Conservation (phyloP, 2,888 invertebrate species). For the Autographa gamma region DNA sequence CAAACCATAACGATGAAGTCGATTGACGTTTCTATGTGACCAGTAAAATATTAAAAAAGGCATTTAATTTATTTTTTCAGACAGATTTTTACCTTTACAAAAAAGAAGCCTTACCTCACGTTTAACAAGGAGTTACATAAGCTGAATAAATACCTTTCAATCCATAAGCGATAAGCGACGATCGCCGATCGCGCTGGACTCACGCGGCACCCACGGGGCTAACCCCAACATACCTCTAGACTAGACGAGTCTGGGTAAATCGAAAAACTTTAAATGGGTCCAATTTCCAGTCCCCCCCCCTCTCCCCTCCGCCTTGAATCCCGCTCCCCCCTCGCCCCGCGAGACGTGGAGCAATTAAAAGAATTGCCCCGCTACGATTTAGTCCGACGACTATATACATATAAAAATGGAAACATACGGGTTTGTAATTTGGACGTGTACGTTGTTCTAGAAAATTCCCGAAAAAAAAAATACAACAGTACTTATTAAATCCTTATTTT, state of each 20-base stretch:
- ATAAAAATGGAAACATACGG: constrained; percentile 56
- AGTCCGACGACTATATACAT: constrained; percentile 57
- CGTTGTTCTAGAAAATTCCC: background rate
- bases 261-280: constrained; percentile 86
- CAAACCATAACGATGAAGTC: too few relatives aligned
- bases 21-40: too few relatives aligned
- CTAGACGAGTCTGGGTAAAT: constrained; percentile 77
- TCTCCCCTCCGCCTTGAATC: constrained; percentile 21
- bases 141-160: constrained; percentile 25
- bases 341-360: constrained; percentile 85
- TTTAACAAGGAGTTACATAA: too few relatives aligned
- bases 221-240: constrained; percentile 63
- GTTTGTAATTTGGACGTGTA: background rate
- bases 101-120: too few relatives aligned
- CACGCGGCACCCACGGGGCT: constrained; percentile 50
- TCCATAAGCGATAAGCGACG: constrained; percentile 28
- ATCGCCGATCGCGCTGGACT: constrained; percentile 24
- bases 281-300: constrained; percentile 68
- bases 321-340: constrained; percentile 44
- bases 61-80: too few relatives aligned
- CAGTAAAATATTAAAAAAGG: too few relatives aligned
- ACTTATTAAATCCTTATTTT: too few relatives aligned
- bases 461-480: too few relatives aligned
- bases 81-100: too few relatives aligned
- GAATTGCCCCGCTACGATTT: constrained; percentile 76